These are phyloP conservation scores for Luperina testacea DNA, from an alignment of 2,888 invertebrate genomes.

Conservation along the genomic window DNA sequence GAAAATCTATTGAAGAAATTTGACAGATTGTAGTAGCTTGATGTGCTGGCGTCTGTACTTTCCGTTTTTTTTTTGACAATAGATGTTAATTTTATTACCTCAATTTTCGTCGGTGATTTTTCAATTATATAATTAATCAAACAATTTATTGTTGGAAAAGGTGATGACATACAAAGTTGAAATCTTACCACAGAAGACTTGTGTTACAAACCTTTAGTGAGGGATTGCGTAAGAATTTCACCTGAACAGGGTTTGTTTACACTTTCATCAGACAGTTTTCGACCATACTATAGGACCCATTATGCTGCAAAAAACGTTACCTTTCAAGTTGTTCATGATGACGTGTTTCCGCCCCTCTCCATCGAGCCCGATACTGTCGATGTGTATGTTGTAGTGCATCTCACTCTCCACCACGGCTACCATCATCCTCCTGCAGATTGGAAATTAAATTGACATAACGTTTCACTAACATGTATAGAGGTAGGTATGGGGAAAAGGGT, in stretches of 20 bases:
- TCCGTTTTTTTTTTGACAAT: too few species aligned
- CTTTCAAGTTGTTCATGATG: slow-evolving; percentile 78
- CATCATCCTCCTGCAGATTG: slow-evolving; percentile 90
- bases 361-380: slow-evolving; percentile 93
- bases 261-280: neutral
- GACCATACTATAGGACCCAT: neutral
- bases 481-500: too few species aligned
- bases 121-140: too few species aligned
- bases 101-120: too few species aligned
- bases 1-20: too few species aligned
- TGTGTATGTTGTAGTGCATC: slow-evolving; percentile 84
- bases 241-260: neutral
- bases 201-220: neutral
- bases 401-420: slow-evolving; percentile 89
- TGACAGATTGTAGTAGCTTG: too few species aligned
- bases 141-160: too few species aligned
- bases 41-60: too few species aligned
- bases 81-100: neutral
- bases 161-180: too few species aligned
- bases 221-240: neutral
- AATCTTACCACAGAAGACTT: too few species aligned
- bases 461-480: too few species aligned
- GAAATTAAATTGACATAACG: neutral
- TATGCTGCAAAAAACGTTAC: slow-evolving; percentile 62
- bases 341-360: slow-evolving; percentile 87